Evolutionary conservation across 2,888 invertebrate species (phyloP).

Genomic region (Drosophila pseudotalamancana): DNA sequence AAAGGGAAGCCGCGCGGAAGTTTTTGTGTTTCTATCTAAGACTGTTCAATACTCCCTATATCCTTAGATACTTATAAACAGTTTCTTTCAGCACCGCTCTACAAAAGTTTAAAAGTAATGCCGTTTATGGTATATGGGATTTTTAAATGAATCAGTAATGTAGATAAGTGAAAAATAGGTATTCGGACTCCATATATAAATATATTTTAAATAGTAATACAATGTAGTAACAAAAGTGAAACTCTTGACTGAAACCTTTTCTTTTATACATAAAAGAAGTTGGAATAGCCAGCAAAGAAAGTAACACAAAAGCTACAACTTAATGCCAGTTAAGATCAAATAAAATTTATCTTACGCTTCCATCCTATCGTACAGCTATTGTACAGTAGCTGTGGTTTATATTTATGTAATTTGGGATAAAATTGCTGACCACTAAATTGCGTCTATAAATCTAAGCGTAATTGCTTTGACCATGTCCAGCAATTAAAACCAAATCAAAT

Average conservation of each 20-base stretch:
- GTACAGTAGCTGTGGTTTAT: neutral
- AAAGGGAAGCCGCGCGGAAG: too few relatives aligned
- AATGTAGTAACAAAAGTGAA: neutral
- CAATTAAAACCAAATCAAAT: conserved; percentile 68
- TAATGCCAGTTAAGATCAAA: conserved; percentile 10
- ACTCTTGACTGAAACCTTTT: too few relatives aligned
- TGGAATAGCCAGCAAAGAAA: neutral
- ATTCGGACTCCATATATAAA: too few relatives aligned
- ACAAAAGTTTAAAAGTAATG: too few relatives aligned
- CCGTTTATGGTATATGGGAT: too few relatives aligned
- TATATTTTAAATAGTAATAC: too few relatives aligned
- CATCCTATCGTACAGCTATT: conserved; percentile 11
- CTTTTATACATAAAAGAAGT: neutral
- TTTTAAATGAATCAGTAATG: too few relatives aligned
- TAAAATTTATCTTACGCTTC: conserved; percentile 12
- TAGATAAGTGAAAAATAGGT: too few relatives aligned
- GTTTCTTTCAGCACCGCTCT: too few relatives aligned
- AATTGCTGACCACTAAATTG: conserved; percentile 52
- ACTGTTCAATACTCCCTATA: too few relatives aligned
- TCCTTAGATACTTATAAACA: too few relatives aligned
- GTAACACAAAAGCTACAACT: neutral
- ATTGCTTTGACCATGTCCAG: conserved; percentile 45
- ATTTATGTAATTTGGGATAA: conserved; percentile 19
- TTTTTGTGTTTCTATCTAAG: too few relatives aligned
- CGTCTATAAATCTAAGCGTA: conserved; percentile 54